Evolutionary conservation across 2,888 invertebrate species (phyloP), one percentile per base, ranked within the genome.

Genomic region (Elgonia sp.): DNA sequence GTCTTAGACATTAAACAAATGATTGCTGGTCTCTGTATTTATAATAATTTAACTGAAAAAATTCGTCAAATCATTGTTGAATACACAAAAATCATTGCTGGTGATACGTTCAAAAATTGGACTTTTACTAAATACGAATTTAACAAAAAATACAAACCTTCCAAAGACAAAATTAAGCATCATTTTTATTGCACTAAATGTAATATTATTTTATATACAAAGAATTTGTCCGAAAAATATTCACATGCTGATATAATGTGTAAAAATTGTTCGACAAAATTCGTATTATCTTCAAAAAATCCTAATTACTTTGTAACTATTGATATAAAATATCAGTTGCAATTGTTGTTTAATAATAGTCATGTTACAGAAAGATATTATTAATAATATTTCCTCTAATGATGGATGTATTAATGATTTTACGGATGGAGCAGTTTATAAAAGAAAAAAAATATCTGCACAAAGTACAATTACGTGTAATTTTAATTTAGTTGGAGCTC

Each of bases 141-240:
- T 18, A 76, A 80, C 6, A 72, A 89, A 75, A 80, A 53, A 40
- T 79, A 80, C 29, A 69, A 79, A 65, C 87, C 87, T n/a, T 83
- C 86, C 1, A 40, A 62, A 50, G 77, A 87, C 29, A 86, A 80
- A 60, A 80, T 89, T 14, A 69, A 37, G 37, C 75, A 69, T 0
- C 80, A 87, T 70, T 90, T 84, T 82, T 90, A 88, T 69, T 90
- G 88, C 63, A 40, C 20, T 21, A 80, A 63, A 20, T 90, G 90
- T 57, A 69, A 84, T 42, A 14, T 76, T 18, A 53, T 79, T 76
- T 60, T 29, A 29, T 29, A 29, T 90, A 65, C 53, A 83, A n/a
- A 21, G 37, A 4, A 57, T 10, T 12, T 20, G 8, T 6, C 37
- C 67, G 9, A 37, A 50, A 16, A 20, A 16, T 55, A 9, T 46